These are phyloP conservation scores for Empidonax traillii DNA, from an alignment of 2,113 vertebrate genomes.

Conservation along the genomic window DNA sequence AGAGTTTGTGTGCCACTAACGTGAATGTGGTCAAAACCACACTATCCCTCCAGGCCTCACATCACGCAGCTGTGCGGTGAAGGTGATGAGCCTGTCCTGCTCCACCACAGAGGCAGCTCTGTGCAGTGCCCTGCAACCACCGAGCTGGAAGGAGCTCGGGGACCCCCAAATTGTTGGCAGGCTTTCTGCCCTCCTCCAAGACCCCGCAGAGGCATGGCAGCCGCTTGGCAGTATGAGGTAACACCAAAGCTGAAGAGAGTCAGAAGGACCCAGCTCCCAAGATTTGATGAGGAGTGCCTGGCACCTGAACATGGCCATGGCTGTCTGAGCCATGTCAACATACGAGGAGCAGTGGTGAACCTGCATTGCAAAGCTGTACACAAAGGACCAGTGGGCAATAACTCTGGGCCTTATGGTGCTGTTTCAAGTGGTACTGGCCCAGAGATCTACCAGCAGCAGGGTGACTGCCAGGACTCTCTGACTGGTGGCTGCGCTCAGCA, in stretches of 20 bases:
- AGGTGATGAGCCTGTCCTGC: background rate
- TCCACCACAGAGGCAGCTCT: background rate
- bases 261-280: background rate
- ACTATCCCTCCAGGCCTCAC: background rate
- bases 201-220: background rate
- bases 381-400: background rate
- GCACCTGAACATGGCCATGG: background rate
- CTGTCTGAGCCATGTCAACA: background rate
- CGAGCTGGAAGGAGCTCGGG: background rate
- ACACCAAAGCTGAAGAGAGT: fast-evolving
- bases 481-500: fast-evolving
- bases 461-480: background rate
- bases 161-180: background rate
- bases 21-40: constrained; percentile 39
- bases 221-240: background rate
- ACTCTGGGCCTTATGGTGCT: background rate
- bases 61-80: background rate
- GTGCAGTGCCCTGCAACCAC: background rate
- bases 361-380: background rate
- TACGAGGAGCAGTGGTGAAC: fast-evolving
- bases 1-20: background rate
- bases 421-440: background rate
- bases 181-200: fast-evolving
- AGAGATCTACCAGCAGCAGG: fast-evolving
- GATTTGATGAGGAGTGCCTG: background rate